Evolutionary conservation across 1,140 invertebrate genomes (phyloP), one percentile per base, ranked within the genome.

Genomic region (Aphis gossypii): DNA sequence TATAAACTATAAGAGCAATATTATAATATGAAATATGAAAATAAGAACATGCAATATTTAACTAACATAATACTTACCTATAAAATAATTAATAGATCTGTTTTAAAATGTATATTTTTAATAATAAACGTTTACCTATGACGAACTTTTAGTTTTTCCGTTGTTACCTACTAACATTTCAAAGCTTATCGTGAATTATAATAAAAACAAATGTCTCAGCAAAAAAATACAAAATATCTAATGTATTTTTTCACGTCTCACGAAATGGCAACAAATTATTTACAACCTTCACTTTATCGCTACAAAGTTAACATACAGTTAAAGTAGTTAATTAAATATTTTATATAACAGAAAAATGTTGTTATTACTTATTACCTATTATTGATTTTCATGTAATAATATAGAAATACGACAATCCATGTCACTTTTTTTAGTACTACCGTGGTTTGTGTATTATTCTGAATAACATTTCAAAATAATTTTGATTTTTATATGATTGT

Each of bases 381-480:
- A 83, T 82, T 8, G 18, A 41, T 20, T 83, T 38, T 23, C 20
- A 18, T 20, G 21, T 23, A 41, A 23, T 23, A 41, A 23, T 44
- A 25, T 1, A 44, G 38, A 23, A 23, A 41, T 23, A 8, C 41
- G 21, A 44, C 83, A 44, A 44, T 30, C 38, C 11, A 38, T 44
- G 5, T 23, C 82, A 35, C 35, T 23, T 41, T 38, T 38, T 21
- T 41, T 38, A 21, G 38, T 83, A 35, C 35, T 35, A 6, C 35
- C n/a, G 1, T n/a, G 11, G 30, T 21, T n/a, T 0, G 0, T n/a
- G 9, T 20, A n/a, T n/a, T 68, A n/a, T 20, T 68, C 30, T n/a
- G 60, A 68, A 14, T 68, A n/a, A n/a, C 11, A n/a, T 68, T 68
- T 68, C 11, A n/a, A 68, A 68, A 68, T 68, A 30, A 30, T 30